Percentiles rank a stretch among this genome's conserved stretches.
These are phyloP conservation scores for Archips xylosteana DNA, from an alignment of 2,888 invertebrate genomes.

Conservation along the genomic window DNA sequence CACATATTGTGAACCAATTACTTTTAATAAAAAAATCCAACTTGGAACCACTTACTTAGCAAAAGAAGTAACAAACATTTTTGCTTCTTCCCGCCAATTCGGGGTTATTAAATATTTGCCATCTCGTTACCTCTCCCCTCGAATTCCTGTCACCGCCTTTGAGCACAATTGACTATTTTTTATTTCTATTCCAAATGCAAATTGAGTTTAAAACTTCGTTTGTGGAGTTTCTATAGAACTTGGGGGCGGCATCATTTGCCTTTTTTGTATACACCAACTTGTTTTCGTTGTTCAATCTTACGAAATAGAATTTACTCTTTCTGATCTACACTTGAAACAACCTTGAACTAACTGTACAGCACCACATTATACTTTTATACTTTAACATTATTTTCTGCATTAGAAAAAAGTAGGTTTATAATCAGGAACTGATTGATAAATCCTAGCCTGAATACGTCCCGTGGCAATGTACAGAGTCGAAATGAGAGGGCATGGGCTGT, in stretches of 20 bases:
- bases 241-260: slow-evolving; percentile 52
- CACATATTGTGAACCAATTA: slow-evolving; percentile 3
- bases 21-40: not conserved
- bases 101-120: slow-evolving; percentile 43
- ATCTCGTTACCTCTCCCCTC: slow-evolving; percentile 46
- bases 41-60: slow-evolving; percentile 20
- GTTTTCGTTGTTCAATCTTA: slow-evolving; percentile 29
- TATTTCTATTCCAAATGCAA: slow-evolving; percentile 69
- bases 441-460: too few relatives aligned
- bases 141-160: slow-evolving; percentile 53
- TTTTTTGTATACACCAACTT: slow-evolving; percentile 53
- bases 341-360: not conserved
- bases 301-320: slow-evolving; percentile 14
- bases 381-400: too few relatives aligned
- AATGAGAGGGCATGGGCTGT: too few relatives aligned
- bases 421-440: too few relatives aligned
- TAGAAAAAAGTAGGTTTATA: too few relatives aligned
- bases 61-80: slow-evolving; percentile 28
- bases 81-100: slow-evolving; percentile 31
- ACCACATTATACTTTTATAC: not conserved
- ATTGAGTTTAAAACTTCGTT: slow-evolving; percentile 72
- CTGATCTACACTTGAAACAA: not conserved
- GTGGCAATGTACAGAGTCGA: too few relatives aligned
- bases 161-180: slow-evolving; percentile 63
- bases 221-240: slow-evolving; percentile 56